Evolutionary conservation across 1,140 invertebrate genomes (phyloP), one percentile per base, ranked within the genome.

Genomic region (Atta colombica): DNA sequence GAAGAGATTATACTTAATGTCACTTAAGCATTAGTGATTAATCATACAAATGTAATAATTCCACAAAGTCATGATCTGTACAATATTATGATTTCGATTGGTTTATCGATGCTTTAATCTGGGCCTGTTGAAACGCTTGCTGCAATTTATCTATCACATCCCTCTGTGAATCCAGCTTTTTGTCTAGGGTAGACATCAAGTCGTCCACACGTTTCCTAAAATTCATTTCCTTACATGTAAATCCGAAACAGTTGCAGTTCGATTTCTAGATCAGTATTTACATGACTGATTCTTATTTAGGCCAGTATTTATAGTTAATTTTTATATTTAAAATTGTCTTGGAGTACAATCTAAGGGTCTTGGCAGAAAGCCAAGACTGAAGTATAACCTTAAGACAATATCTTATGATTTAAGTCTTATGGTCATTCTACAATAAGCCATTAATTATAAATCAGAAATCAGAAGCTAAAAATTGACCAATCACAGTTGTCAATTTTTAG

Each of bases 81-180:
- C 39, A 8, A 53, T 58, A 58, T 91, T 90, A 88, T 75, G 78
- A 77, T 63, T 89, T 91, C 21, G 74, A 14, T 87, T 90, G 87
- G 49, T 68, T 72, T 12, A 86, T n/a, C 0, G 87, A 77, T 96
- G 95, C 96, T 96, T 96, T 97, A 4, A 96, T 95, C 92, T 97
- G 96, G 25, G 96, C 96, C 90, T 97, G 96, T 93, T 98, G 97
- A 92, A 98, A 97, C 93, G 98, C 97, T 92, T 97, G 97, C 93
- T 98, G 98, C 8, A 99, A 94, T 95, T 98, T 99, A 18, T 96
- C 96, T 16, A 99, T 94, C 72, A 96, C 96, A 88, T 98, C 97
- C 77, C 97, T 96, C 87, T 97, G 97, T 3, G 95, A 95, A 85
- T 98, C 97, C 94, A 98, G 97, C 93, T 98, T 98, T 92, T 97